These are phyloP conservation scores for Clivina fossor DNA, from an alignment of 2,888 invertebrate species.

Conservation along the genomic window DNA sequence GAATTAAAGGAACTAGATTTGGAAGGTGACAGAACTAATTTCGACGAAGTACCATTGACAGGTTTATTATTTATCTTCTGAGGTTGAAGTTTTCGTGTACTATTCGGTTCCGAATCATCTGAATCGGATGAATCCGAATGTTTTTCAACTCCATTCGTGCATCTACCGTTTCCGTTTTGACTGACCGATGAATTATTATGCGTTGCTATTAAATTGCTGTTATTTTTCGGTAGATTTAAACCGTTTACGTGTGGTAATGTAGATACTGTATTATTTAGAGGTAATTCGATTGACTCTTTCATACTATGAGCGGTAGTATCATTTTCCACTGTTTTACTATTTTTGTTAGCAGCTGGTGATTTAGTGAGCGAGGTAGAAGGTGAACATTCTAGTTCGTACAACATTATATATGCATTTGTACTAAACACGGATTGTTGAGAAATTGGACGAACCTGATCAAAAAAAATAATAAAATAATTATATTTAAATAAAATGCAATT, in stretches of 20 bases:
- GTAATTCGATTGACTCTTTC: constrained; percentile 19
- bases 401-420: constrained; percentile 90
- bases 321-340: constrained; percentile 12
- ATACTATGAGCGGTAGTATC: constrained; percentile 16
- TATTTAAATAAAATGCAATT: too few species aligned
- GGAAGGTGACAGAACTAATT: constrained; percentile 15
- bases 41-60: background rate
- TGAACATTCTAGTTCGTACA: constrained; percentile 68
- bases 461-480: constrained; percentile 32
- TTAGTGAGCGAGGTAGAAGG: constrained; percentile 42
- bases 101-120: constrained; percentile 8
- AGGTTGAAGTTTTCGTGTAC: background rate
- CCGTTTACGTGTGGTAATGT: constrained; percentile 45
- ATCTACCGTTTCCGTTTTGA: constrained; percentile 21
- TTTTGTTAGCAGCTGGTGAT: constrained; percentile 28
- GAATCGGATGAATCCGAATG: constrained; percentile 7
- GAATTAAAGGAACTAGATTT: constrained; percentile 22
- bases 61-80: constrained; percentile 19
- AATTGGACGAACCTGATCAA: constrained; percentile 64
- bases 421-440: constrained; percentile 76
- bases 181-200: constrained; percentile 13
- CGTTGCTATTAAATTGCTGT: constrained; percentile 9
- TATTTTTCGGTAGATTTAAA: constrained; percentile 41
- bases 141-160: constrained; percentile 15
- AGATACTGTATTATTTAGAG: constrained; percentile 21